phyloP scores from a whole-genome alignment of 2,797 vertebrate species.

The Synanceia verrucosa region DNA sequence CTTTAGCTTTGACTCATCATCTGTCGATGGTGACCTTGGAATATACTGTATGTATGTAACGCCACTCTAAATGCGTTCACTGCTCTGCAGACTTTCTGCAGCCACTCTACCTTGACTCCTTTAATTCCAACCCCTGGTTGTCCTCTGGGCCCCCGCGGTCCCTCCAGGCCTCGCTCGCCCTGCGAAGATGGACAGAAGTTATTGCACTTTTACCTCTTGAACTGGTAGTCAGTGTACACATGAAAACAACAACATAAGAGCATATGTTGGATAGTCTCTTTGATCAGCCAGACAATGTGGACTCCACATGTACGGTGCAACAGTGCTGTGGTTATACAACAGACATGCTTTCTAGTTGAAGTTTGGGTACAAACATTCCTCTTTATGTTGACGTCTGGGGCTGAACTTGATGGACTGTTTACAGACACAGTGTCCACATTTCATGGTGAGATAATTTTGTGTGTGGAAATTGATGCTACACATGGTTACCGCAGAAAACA shows the following conservation, averaged over 20 bases:
- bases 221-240: not conserved
- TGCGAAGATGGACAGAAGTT: constrained; percentile 60
- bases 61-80: constrained; percentile 45
- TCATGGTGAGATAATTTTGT: not conserved
- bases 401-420: constrained; percentile 6
- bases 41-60: too few species aligned
- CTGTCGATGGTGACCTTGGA: constrained; percentile 44
- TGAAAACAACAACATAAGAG: constrained; percentile 1
- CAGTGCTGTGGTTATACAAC: not conserved
- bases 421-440: constrained; percentile 11
- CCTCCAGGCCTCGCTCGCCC: constrained; percentile 90
- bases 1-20: constrained; percentile 51
- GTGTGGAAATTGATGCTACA: not conserved
- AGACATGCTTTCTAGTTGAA: constrained; percentile 1
- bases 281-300: not conserved
- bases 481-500: constrained; percentile 32
- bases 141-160: constrained; percentile 86
- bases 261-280: not conserved
- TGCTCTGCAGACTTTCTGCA: constrained; percentile 52
- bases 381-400: constrained; percentile 4
- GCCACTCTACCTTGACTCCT: constrained; percentile 89
- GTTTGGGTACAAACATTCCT: constrained; percentile 1
- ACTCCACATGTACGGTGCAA: too few species aligned
- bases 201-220: constrained; percentile 23
- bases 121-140: constrained; percentile 84